Conservation (phyloP, 2,888 invertebrate genomes). For the Malacosoma neustria region DNA sequence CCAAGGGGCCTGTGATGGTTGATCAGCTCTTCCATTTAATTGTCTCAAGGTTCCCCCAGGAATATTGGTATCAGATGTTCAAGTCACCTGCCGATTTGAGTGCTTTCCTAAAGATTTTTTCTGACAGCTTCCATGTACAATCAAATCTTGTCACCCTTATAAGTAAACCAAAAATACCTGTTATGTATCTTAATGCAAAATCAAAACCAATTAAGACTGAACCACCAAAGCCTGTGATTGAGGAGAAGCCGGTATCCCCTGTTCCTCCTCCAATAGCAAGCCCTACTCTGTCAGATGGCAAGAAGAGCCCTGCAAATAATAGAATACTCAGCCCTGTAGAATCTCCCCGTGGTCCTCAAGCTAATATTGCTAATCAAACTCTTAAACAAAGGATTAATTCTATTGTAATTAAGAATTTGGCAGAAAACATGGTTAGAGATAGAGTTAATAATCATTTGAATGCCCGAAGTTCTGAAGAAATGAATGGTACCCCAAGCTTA, state of each 20-base stretch:
- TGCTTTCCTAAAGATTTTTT: slow-evolving; percentile 93
- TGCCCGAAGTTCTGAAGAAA: slow-evolving; percentile 54
- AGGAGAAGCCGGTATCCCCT: slow-evolving; percentile 50
- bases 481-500: slow-evolving; percentile 54
- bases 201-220: slow-evolving; percentile 62
- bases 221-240: slow-evolving; percentile 60
- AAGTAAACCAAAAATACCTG: slow-evolving; percentile 82
- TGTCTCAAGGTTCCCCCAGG: slow-evolving; percentile 83
- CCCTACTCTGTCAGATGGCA: slow-evolving; percentile 64
- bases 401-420: slow-evolving; percentile 90
- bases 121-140: slow-evolving; percentile 95
- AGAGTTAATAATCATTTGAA: slow-evolving; percentile 65
- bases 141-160: slow-evolving; percentile 91
- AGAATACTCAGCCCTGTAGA: slow-evolving; percentile 69
- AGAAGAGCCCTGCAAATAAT: slow-evolving; percentile 54
- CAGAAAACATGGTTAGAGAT: slow-evolving; percentile 83
- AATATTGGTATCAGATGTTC: slow-evolving; percentile 89
- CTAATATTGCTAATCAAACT: slow-evolving; percentile 80
- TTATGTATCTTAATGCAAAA: slow-evolving; percentile 70
- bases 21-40: slow-evolving; percentile 91
- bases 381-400: slow-evolving; percentile 92
- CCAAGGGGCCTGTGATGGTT: slow-evolving; percentile 87
- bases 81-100: slow-evolving; percentile 92
- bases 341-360: slow-evolving; percentile 64
- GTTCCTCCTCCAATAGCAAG: slow-evolving; percentile 49